These are phyloP conservation scores for Coregonus sp. DNA, from an alignment of 2,797 vertebrate genomes.

Conservation along the genomic window DNA sequence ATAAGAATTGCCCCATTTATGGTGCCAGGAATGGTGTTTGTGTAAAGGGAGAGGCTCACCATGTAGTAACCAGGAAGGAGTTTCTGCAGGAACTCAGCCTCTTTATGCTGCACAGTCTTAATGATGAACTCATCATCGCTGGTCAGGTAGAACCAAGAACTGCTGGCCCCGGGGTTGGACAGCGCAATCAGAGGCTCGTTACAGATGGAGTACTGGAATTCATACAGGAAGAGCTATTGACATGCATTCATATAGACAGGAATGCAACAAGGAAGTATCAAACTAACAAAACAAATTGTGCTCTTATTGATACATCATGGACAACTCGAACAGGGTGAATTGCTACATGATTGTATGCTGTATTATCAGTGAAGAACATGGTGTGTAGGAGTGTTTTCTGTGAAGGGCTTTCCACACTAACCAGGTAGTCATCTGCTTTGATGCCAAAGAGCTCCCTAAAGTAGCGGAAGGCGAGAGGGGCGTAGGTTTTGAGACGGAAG, in stretches of 20 bases:
- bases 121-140: slow-evolving; percentile 98
- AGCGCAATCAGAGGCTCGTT: slow-evolving; percentile 93
- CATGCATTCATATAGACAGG: not conserved
- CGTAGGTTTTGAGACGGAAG: slow-evolving; percentile 94
- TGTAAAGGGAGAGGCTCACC: slow-evolving; percentile 72
- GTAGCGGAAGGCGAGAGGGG: slow-evolving; percentile 94
- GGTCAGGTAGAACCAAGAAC: slow-evolving; percentile 96
- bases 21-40: not conserved
- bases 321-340: not conserved
- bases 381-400: not conserved
- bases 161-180: slow-evolving; percentile 93
- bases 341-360: not conserved
- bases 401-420: slow-evolving; percentile 64
- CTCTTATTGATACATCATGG: not conserved
- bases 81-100: slow-evolving; percentile 97
- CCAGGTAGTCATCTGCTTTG: slow-evolving; percentile 96
- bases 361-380: not conserved
- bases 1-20: not conserved
- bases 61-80: slow-evolving; percentile 97
- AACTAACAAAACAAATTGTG: not conserved
- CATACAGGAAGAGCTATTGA: slow-evolving; percentile 6
- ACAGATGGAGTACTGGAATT: slow-evolving; percentile 89
- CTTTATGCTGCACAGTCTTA: slow-evolving; percentile 96
- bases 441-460: slow-evolving; percentile 97
- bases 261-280: not conserved